Conservation (phyloP, 1,140 invertebrate species). For the Nylanderia fulva region DNA sequence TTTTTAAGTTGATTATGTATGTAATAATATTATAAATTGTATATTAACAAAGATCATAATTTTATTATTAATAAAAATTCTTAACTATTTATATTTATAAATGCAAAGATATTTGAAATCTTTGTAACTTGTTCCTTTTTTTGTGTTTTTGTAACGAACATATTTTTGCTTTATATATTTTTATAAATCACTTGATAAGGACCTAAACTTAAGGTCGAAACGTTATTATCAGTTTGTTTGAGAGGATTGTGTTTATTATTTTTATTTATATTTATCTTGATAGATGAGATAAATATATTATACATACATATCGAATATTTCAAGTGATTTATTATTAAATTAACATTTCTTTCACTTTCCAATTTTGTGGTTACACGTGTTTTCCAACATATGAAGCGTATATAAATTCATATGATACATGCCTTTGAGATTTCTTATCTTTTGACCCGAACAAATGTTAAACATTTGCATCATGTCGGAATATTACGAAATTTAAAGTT, state of each 20-base stretch:
- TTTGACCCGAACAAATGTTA: neutral
- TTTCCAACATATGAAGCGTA: neutral
- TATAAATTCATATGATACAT: neutral
- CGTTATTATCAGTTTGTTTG: no score
- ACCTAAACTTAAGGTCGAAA: no score
- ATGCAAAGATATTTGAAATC: no score
- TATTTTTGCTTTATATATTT: no score
- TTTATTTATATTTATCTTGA: no score
- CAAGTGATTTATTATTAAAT: neutral
- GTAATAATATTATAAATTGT: conserved; percentile 6
- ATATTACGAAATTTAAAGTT: conserved; percentile 16
- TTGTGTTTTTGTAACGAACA: no score
- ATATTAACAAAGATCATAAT: neutral
- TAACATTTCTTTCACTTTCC: neutral
- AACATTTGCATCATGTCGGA: neutral
- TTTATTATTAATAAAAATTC: neutral
- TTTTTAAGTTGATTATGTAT: neutral
- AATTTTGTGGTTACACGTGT: neutral
- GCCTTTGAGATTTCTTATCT: conserved; percentile 1
- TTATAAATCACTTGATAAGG: no score
- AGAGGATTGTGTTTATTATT: no score
- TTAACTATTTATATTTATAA: conserved; percentile 6
- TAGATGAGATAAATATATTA: neutral
- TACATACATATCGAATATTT: neutral
- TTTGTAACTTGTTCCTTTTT: no score